phyloP scores from a whole-genome alignment of 2,797 vertebrate species.

The Pampus argenteus region DNA sequence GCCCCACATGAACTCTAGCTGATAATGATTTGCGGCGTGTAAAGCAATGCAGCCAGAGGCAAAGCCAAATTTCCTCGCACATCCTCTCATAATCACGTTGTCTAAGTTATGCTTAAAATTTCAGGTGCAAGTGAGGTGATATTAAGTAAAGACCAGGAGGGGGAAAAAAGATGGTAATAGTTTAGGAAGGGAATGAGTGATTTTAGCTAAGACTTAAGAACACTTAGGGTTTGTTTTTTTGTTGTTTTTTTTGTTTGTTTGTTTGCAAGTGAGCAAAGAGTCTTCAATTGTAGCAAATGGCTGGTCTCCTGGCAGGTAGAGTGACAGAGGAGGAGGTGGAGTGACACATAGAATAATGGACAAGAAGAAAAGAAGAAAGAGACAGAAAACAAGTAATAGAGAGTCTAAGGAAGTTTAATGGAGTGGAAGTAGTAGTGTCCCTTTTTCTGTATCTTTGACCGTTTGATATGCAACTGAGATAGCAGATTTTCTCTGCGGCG shows the following conservation, averaged over 20 bases:
- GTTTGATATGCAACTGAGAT: constrained; percentile 17
- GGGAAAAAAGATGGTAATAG: background rate
- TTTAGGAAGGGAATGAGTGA: background rate
- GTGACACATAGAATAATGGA: constrained; percentile 56
- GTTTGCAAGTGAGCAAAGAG: constrained; percentile 5
- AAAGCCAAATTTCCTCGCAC: background rate
- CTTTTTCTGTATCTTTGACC: background rate
- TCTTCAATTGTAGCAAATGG: constrained; percentile 32
- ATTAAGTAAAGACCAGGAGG: background rate
- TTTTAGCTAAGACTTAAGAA: constrained; percentile 35
- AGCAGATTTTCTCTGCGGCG: constrained; percentile 12
- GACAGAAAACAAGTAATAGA: constrained; percentile 36
- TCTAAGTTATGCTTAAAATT: constrained; percentile 8
- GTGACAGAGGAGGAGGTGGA: constrained; percentile 34
- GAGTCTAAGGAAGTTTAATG: constrained; percentile 19
- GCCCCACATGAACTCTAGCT: constrained; percentile 35
- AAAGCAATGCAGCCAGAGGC: constrained; percentile 15
- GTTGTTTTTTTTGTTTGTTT: background rate
- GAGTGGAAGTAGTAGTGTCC: constrained; percentile 16
- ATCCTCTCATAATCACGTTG: constrained; percentile 14
- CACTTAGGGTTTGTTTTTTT: constrained; percentile 37
- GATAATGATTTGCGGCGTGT: constrained; percentile 31
- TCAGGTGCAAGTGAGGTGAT: constrained; percentile 17
- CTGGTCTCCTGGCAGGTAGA: constrained; percentile 27
- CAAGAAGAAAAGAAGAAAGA: constrained; percentile 21